Conservation (phyloP, 2,797 vertebrate species). For the Siniperca obscura region DNA sequence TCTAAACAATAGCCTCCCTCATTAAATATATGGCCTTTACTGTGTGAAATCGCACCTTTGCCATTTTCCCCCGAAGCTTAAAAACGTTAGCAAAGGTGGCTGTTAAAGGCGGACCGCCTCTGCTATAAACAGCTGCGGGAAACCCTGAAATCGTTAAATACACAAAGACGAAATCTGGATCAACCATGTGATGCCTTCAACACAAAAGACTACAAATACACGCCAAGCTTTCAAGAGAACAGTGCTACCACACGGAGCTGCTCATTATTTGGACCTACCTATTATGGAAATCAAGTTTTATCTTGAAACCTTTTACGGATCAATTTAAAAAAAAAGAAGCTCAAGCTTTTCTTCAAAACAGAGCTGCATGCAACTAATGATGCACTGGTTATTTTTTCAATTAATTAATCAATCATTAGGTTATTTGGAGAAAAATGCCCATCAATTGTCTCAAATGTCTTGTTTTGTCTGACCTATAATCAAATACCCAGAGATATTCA, state of each 20-base stretch:
- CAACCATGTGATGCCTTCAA: slow-evolving; percentile 16
- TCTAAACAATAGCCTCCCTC: slow-evolving; percentile 27
- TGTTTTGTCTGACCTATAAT: not conserved
- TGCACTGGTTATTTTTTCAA: not conserved
- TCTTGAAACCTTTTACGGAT: too few species aligned
- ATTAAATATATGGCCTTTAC: slow-evolving; percentile 38
- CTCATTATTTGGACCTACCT: not conserved
- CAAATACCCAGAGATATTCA: not conserved
- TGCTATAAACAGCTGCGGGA: slow-evolving; percentile 24
- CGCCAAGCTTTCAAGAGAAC: not conserved
- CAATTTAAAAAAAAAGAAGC: too few species aligned
- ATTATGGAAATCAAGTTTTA: not conserved
- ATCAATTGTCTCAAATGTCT: not conserved
- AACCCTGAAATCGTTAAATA: slow-evolving; percentile 31
- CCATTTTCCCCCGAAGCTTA: slow-evolving; percentile 33
- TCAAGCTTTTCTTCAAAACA: too few species aligned
- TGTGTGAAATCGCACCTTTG: slow-evolving; percentile 52
- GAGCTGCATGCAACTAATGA: too few species aligned
- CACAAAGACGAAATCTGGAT: slow-evolving; percentile 21
- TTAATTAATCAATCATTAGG: not conserved
- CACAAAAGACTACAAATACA: slow-evolving; percentile 16
- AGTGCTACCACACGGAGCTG: not conserved
- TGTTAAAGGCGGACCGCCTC: slow-evolving; percentile 16
- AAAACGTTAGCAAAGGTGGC: slow-evolving; percentile 22
- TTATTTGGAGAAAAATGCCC: not conserved